Evolutionary conservation across 2,888 invertebrate species (phyloP), one percentile per base, ranked within the genome.

Genomic region (Pandemis corylana): DNA sequence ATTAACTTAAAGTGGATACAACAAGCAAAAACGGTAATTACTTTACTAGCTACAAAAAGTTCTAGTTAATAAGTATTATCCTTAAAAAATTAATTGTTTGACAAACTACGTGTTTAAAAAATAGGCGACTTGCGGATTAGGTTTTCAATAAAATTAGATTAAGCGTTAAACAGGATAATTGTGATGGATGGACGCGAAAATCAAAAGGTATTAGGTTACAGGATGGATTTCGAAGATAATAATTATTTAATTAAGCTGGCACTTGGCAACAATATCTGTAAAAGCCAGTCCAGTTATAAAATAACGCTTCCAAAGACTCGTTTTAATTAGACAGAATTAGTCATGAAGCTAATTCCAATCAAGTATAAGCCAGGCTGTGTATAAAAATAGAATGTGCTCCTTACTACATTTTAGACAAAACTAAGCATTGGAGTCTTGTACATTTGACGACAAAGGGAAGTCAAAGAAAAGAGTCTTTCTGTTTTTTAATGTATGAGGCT

Each of bases 271-370:
- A 59, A 59, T 28, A 59, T 59, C 12, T 20, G 0, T 12, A 12
- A 59, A 59, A 20, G 56, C 13, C 7, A 10, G 56, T 5, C 6
- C 9, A 20, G 59, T 28, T 28, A 51, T 59, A 64, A 68, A 64
- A 68, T 64, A 56, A 64, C 46, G 49, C 20, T 41, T 53, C 13
- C 7, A 49, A n/a, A 20, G 64, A 20, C 46, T 68, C 68, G 12
- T 46, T 46, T 44, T 46, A 68, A 73, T 68, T 68, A 44, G 49
- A 46, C 42, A 63, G 28, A n/a, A 20, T 73, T 63, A 73, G 6
- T 68, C 68, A 68, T 68, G 46, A 59, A 59, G 63, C 28, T 72
- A 46, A 72, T 68, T 67, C 68, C 15, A 49, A 64, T 56, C 73
- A 56, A 56, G 56, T 53, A 56, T 59, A 44, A 68, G 36, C 13